A percentile compares a stretch with the other conserved stretches of the same genome.
Evolutionary conservation across 1,140 invertebrate genomes (phyloP).

Genomic region (Cydia fagiglandana): DNA sequence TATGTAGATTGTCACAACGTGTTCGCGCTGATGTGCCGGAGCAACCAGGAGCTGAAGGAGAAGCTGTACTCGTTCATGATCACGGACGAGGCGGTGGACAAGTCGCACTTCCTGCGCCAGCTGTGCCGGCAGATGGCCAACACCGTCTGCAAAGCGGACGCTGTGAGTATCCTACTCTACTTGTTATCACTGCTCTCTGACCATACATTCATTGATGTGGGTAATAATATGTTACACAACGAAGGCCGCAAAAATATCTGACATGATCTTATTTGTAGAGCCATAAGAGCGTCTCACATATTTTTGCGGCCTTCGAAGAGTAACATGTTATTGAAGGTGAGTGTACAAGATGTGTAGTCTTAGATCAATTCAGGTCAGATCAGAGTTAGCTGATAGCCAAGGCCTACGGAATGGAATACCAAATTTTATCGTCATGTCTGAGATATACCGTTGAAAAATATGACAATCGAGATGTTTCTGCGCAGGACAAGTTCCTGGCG

Average conservation of each 20-base stretch:
- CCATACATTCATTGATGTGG: too few species aligned
- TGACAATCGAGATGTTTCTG: slow-evolving; percentile 34
- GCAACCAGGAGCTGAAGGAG: slow-evolving; percentile 91
- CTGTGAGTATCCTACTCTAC: slow-evolving; percentile 79
- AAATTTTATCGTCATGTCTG: too few species aligned
- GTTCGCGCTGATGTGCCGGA: slow-evolving; percentile 92
- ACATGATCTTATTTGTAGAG: too few species aligned
- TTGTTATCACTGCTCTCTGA: slow-evolving; percentile 17
- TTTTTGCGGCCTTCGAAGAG: too few species aligned
- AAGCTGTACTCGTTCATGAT: slow-evolving; percentile 93
- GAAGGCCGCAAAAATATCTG: too few species aligned
- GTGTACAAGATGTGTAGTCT: too few species aligned
- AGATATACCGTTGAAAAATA: not conserved
- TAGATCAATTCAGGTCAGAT: too few species aligned
- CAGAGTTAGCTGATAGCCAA: too few species aligned
- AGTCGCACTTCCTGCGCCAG: slow-evolving; percentile 87
- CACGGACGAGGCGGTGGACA: slow-evolving; percentile 88
- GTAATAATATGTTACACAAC: too few species aligned
- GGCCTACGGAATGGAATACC: too few species aligned
- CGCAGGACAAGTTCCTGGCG: slow-evolving; percentile 88
- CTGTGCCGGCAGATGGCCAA: slow-evolving; percentile 94
- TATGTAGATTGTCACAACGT: slow-evolving; percentile 90
- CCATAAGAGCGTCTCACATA: too few species aligned
- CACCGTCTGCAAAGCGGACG: slow-evolving; percentile 90
- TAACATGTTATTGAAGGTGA: too few species aligned